A percentile compares a stretch with the other conserved stretches of the same genome.
phyloP scores from a whole-genome alignment of 1,140 invertebrate genomes.

The Neodiprion fabricii region DNA sequence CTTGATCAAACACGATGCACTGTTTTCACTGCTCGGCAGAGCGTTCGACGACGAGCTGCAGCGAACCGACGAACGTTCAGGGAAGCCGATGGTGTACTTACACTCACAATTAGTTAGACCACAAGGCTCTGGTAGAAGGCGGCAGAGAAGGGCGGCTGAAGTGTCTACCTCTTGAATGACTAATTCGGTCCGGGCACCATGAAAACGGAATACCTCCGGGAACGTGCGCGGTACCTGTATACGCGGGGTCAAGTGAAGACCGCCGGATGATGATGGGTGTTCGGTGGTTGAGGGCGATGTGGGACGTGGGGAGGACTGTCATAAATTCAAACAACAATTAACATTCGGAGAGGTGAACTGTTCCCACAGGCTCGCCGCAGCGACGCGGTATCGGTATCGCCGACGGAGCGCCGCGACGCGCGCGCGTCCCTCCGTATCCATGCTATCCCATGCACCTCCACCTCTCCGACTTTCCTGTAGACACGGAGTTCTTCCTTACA shows the following conservation, averaged over 20 bases:
- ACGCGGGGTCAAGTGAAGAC: conserved; percentile 23
- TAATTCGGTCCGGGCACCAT: conserved; percentile 1
- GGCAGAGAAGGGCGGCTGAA: no score
- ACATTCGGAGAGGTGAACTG: conserved; percentile 46
- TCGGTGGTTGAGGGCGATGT: conserved; percentile 11
- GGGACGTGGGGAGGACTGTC: conserved; percentile 40
- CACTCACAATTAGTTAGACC: no score
- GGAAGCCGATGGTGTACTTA: no score
- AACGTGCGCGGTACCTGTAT: conserved; percentile 35
- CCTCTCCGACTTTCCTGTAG: no score
- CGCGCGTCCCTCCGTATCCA: no score
- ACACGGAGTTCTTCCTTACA: background rate
- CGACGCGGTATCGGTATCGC: conserved; percentile 41
- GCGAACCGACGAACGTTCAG: no score
- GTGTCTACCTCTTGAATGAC: no score
- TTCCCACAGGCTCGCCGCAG: conserved; percentile 38
- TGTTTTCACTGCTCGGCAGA: no score
- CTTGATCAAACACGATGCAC: no score
- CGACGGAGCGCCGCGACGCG: conserved; percentile 28
- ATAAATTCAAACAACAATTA: conserved; percentile 61
- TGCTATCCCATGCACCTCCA: no score
- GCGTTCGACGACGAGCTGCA: no score
- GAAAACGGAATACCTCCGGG: conserved; percentile 37
- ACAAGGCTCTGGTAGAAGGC: no score
- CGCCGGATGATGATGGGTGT: conserved; percentile 29